Evolutionary conservation across 2,888 invertebrate species (phyloP).

Genomic region (Agrochola circellaris): DNA sequence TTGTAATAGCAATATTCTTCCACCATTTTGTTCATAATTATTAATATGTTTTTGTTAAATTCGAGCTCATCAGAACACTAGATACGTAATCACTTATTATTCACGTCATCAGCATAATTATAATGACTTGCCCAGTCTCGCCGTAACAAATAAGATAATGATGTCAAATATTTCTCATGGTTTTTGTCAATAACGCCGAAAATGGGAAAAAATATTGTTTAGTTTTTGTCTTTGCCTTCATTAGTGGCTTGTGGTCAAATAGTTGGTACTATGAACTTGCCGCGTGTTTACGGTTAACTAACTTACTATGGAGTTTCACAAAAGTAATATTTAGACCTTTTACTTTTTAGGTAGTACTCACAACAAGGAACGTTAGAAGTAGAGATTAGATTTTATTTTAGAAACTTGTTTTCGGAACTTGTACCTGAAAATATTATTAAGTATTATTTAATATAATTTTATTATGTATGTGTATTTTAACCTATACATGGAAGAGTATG

Average conservation of each 20-base stretch:
- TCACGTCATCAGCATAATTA: not conserved
- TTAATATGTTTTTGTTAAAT: not conserved
- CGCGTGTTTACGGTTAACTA: not conserved
- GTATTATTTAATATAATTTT: not conserved
- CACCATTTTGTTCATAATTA: not conserved
- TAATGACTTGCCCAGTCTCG: not conserved
- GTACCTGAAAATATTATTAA: not conserved
- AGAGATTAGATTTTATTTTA: not conserved
- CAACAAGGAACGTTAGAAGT: not conserved
- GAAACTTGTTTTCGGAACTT: not conserved
- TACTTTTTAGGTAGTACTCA: too few species aligned
- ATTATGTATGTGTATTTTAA: not conserved
- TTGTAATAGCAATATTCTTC: not conserved
- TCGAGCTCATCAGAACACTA: not conserved
- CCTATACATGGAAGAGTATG: too few species aligned
- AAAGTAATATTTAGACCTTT: not conserved
- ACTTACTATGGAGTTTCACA: slow-evolving; percentile 5
- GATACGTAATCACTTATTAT: slow-evolving; percentile 12
- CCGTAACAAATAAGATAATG: slow-evolving; percentile 21
- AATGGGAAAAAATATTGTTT: slow-evolving; percentile 1
- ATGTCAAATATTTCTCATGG: slow-evolving; percentile 27
- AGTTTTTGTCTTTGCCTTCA: slow-evolving; percentile 47
- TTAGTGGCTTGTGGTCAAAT: slow-evolving; percentile 44
- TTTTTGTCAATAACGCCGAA: slow-evolving; percentile 38
- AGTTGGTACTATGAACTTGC: slow-evolving; percentile 19